These are phyloP conservation scores for Mesocricetus auratus DNA, from an alignment of 2,113 vertebrate genomes.

Conservation along the genomic window DNA sequence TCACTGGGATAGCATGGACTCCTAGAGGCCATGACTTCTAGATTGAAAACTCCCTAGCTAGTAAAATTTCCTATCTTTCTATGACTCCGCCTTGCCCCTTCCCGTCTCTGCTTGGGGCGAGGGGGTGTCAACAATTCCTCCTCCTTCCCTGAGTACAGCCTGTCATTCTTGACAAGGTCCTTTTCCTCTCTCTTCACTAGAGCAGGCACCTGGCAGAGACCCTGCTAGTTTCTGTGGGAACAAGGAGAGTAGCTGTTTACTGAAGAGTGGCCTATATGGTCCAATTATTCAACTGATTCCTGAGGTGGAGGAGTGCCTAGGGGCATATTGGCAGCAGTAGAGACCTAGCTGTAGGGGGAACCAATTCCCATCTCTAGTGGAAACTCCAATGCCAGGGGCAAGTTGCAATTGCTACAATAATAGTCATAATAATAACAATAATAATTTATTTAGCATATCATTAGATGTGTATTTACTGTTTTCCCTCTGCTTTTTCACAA, in stretches of 20 bases:
- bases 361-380: conserved; percentile 72
- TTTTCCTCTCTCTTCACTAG: not conserved
- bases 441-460: conserved; percentile 86
- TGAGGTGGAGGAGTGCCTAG: not conserved
- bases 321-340: conserved; percentile 37
- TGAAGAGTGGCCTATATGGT: conserved; percentile 55
- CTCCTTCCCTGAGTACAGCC: not conserved
- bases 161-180: not conserved
- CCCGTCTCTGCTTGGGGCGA: not conserved
- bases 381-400: conserved; percentile 72
- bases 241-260: not conserved
- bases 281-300: conserved; percentile 60
- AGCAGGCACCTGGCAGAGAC: conserved; percentile 4
- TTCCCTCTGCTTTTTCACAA: conserved; percentile 76
- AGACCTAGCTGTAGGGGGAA: conserved; percentile 58
- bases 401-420: conserved; percentile 79
- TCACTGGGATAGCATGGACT: not conserved
- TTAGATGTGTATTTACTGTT: conserved; percentile 84
- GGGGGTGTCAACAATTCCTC: not conserved
- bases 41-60: not conserved
- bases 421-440: conserved; percentile 84
- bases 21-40: not conserved
- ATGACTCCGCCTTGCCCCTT: not conserved
- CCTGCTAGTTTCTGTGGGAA: not conserved
- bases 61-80: not conserved